Base-by-base conservation (phyloP, 2,797 vertebrate genomes). In the Tarsius wallacei region DNA sequence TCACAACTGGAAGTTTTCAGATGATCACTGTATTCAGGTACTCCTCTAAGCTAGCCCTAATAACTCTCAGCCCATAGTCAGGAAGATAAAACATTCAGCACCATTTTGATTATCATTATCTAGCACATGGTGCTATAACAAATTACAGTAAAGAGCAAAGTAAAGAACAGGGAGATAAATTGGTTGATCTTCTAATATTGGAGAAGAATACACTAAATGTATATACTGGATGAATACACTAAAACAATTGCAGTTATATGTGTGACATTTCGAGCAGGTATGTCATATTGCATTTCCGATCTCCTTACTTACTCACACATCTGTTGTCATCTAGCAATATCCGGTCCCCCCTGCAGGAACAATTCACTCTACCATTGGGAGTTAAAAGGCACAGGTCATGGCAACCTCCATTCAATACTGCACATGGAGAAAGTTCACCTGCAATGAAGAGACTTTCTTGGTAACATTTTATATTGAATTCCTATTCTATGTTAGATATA, bases 381-480 rank as follows among this genome's bases (percentile, higher is more conserved):
- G 99, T 99, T 97, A 99, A 98, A 97, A 99, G 98, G 97, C 99
- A 99, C 96, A 99, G 99, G 98, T 99, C 99, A 97, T 99, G 99
- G 97, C 99, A 99, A 77, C 99, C 99, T 97, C 99, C 99, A 26
- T 99, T 99, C 98, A 99, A 98, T 78, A 99, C 98, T 26, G 99
- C 99, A 96, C 99, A 99, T 28, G 99, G 98, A 80, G 99, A 99
- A 98, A 99, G 99, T 98, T 99, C 99, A 98, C 99, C 99, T 99
- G 97, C 57, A 94, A 96, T 73, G 7, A 93, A 95, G 8, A 90
- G 2, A 0, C 2, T 68, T 85, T 63, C 63, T 68, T 83, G 63
- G 51, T 87, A 77, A 63, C 1, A 77, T 21, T 49, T 81, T 74
- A 9, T 59, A 47, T n/a, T 61, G 22, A 93, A 57, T 74, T 64